phyloP scores from a whole-genome alignment of 2,113 vertebrate species.

The human (Homo sapiens) region DNA sequence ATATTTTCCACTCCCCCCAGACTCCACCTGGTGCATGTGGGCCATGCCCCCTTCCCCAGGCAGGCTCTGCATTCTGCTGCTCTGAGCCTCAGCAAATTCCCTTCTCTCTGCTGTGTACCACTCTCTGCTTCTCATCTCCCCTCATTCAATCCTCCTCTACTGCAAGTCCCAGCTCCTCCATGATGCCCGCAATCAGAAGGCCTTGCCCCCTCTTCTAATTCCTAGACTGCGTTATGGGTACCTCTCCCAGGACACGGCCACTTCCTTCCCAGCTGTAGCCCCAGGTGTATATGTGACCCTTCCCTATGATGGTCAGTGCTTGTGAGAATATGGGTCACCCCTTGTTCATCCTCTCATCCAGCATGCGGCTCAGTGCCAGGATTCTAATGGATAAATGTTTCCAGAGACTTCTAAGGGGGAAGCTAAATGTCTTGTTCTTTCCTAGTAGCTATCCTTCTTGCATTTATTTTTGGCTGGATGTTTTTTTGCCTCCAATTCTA shows the following conservation, averaged over 20 bases:
- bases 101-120: not conserved
- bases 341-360: not conserved
- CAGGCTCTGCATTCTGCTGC: not conserved
- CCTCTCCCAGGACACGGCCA: not conserved
- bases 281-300: no score
- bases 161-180: not conserved
- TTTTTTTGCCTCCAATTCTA: not conserved
- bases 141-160: rapidly evolving
- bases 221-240: not conserved
- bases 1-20: rapidly evolving
- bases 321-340: not conserved
- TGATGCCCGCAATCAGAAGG: not conserved
- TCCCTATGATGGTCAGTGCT: rapidly evolving
- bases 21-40: rapidly evolving
- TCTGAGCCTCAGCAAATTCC: not conserved
- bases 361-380: not conserved
- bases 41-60: not conserved
- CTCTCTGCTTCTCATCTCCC: rapidly evolving
- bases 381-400: rapidly evolving
- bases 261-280: no score
- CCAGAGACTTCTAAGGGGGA: not conserved
- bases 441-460: not conserved
- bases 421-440: no score
- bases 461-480: not conserved
- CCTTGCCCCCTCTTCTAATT: not conserved